Evolutionary conservation across 2,888 invertebrate genomes (phyloP).

Genomic region (Papilio protenor): DNA sequence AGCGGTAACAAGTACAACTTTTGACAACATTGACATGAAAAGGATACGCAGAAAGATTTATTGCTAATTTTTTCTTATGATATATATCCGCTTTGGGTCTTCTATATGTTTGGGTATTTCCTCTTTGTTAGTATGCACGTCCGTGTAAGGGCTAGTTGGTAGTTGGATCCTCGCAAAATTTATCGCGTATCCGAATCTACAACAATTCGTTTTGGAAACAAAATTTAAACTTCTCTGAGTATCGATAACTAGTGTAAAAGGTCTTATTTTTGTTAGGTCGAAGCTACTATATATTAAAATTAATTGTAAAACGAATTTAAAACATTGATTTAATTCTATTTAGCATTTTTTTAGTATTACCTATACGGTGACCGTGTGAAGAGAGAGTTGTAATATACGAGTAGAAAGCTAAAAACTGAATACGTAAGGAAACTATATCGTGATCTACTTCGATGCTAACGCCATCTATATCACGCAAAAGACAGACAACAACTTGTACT

Average conservation of each 20-base stretch:
- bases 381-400: no score
- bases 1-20: conserved; percentile 34
- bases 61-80: conserved; percentile 37
- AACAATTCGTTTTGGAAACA: conserved; percentile 13
- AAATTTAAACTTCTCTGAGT: not conserved
- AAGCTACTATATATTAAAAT: not conserved
- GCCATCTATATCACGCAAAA: not conserved
- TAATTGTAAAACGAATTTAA: not conserved
- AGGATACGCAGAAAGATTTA: conserved; percentile 37
- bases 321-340: no score
- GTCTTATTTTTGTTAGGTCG: not conserved
- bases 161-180: conserved; percentile 9
- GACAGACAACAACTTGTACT: not conserved
- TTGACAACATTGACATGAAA: conserved; percentile 43
- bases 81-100: conserved; percentile 8
- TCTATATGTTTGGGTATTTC: not conserved
- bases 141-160: not conserved
- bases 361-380: no score
- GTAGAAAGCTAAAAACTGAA: not conserved
- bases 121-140: conserved; percentile 31
- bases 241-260: not conserved
- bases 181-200: not conserved
- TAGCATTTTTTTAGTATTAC: no score
- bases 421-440: not conserved
- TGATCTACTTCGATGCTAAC: not conserved